phyloP scores from a whole-genome alignment of 1,140 invertebrate genomes.

The Zaprionus camerounensis region DNA sequence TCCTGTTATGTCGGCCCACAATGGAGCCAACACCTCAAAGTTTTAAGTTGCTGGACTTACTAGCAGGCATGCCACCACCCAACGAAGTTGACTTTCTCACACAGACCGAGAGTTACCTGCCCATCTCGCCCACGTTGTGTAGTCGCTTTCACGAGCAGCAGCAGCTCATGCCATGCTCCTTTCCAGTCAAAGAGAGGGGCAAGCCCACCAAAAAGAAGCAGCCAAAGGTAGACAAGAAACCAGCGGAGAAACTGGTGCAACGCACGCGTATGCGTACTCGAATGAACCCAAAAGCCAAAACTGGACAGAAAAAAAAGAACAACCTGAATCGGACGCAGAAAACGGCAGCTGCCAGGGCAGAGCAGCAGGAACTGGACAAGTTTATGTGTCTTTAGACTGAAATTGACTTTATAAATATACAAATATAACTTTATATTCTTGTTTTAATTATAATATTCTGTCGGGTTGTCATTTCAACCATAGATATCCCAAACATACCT shows the following conservation, averaged over 20 bases:
- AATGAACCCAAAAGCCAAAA: neutral
- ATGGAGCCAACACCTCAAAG: conserved; percentile 43
- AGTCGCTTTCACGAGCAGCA: conserved; percentile 57
- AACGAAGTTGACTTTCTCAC: conserved; percentile 56
- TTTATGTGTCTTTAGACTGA: conserved; percentile 52
- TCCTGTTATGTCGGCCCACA: conserved; percentile 59
- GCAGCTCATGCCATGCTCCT: conserved; percentile 61
- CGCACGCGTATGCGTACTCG: neutral
- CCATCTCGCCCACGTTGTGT: conserved; percentile 56
- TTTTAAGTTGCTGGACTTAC: conserved; percentile 49
- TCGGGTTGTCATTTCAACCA: neutral
- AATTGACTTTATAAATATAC: neutral
- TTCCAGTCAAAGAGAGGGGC: conserved; percentile 37
- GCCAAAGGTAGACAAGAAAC: neutral
- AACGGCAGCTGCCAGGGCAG: neutral
- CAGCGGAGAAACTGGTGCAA: neutral
- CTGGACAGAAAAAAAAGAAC: neutral
- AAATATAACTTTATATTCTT: neutral
- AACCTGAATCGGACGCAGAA: conserved; percentile 6
- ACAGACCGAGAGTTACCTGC: conserved; percentile 51
- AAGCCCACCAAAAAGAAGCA: neutral
- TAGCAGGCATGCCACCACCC: conserved; percentile 38
- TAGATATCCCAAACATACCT: neutral
- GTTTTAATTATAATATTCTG: neutral
- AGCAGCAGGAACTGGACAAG: conserved; percentile 44